These are phyloP conservation scores for Ramphastos sulfuratus DNA, from an alignment of 2,113 vertebrate species.

Conservation along the genomic window DNA sequence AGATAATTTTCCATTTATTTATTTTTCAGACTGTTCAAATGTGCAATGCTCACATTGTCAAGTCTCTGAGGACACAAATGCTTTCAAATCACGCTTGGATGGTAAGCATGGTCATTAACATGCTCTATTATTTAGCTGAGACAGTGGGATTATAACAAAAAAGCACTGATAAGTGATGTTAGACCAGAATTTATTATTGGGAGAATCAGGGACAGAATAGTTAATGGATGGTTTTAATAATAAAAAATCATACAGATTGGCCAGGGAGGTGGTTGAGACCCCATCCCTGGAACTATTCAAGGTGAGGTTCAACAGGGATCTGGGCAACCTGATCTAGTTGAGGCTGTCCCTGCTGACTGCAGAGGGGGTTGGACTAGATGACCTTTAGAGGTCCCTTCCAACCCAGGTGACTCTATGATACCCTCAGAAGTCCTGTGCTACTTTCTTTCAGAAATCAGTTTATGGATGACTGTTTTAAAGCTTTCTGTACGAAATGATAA, in stretches of 20 bases:
- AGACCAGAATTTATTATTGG: background rate
- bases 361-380: too few species aligned
- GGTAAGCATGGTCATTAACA: background rate
- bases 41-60: background rate
- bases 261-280: too few species aligned
- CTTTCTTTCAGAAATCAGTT: background rate
- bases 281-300: too few species aligned
- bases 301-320: too few species aligned
- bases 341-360: too few species aligned
- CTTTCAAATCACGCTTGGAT: background rate
- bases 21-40: background rate
- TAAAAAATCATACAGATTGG: background rate
- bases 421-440: background rate
- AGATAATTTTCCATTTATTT: background rate
- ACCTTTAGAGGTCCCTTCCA: too few species aligned
- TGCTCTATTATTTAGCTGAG: background rate
- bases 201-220: background rate
- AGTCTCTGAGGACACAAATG: background rate
- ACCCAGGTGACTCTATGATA: too few species aligned
- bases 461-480: background rate
- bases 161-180: background rate
- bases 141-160: background rate
- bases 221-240: background rate
- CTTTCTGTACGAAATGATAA: background rate
- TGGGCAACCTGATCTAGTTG: too few species aligned